Conservation (phyloP, 2,113 vertebrate species). For the Aspidoscelis tigris region DNA sequence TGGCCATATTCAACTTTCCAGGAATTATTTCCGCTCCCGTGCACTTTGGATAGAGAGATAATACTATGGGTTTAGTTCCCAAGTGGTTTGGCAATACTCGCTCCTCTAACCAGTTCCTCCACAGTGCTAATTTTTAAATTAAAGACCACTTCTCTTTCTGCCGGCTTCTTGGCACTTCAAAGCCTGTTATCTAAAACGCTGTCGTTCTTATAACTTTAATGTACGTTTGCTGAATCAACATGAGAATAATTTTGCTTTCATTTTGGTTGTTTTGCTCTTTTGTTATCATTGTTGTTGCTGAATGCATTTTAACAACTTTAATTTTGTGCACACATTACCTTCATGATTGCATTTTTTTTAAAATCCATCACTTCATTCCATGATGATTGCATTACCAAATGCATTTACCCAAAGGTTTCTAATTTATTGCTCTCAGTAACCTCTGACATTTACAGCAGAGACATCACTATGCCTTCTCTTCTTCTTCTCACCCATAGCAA, state of each 20-base stretch:
- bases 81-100: neutral
- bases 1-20: neutral
- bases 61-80: neutral
- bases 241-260: no score
- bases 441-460: neutral
- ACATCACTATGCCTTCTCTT: neutral
- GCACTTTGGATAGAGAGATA: neutral
- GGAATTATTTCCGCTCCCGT: neutral
- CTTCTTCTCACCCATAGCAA: no score
- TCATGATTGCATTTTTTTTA: neutral
- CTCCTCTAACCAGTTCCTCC: neutral
- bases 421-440: neutral
- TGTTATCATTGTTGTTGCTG: no score
- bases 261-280: no score
- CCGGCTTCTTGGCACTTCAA: neutral
- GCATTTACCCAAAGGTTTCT: neutral
- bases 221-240: neutral
- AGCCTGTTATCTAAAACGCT: no score
- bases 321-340: neutral
- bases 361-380: neutral
- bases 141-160: neutral
- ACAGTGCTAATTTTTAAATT: neutral
- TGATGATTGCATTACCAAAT: neutral
- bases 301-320: no score
- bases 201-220: neutral